Conservation (phyloP, 2,888 invertebrate species). For the Druceiella hillmani region DNA sequence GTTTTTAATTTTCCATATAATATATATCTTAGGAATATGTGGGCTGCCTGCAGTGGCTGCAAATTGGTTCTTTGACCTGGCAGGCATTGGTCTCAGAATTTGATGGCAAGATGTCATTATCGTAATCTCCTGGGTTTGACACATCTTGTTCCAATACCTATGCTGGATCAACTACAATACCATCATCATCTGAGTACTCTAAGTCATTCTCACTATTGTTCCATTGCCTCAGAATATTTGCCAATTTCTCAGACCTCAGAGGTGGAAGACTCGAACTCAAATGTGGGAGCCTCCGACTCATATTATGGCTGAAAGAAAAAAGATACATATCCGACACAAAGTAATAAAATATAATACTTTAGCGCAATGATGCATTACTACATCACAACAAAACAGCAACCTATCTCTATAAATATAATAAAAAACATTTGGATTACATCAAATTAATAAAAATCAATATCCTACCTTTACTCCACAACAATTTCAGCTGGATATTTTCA, state of each 20-base stretch:
- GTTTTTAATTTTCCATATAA: conserved; percentile 19
- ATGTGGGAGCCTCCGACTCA: conserved; percentile 7
- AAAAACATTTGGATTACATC: conserved; percentile 5
- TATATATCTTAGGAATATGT: conserved; percentile 15
- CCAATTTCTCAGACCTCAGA: conserved; percentile 7
- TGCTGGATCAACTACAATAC: conserved; percentile 17
- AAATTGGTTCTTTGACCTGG: conserved; percentile 7
- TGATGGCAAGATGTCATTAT: no score
- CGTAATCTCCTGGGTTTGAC: no score
- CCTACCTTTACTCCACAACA: no score
- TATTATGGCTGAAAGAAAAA: conserved; percentile 10
- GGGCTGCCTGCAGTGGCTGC: conserved; percentile 9
- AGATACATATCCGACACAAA: conserved; percentile 6
- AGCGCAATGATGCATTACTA: conserved; percentile 18
- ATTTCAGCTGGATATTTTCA: no score
- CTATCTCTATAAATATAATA: conserved; percentile 15
- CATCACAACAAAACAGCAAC: conserved; percentile 17
- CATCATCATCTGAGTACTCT: conserved; percentile 18
- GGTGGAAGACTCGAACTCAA: neutral
- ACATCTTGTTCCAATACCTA: no score
- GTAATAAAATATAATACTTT: conserved; percentile 7
- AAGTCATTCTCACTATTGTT: conserved; percentile 15
- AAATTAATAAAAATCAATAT: no score
- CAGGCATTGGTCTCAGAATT: no score
- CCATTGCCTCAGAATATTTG: conserved; percentile 9